Evolutionary conservation across 2,888 invertebrate genomes (phyloP).

Genomic region (Epirrhoe alternata): DNA sequence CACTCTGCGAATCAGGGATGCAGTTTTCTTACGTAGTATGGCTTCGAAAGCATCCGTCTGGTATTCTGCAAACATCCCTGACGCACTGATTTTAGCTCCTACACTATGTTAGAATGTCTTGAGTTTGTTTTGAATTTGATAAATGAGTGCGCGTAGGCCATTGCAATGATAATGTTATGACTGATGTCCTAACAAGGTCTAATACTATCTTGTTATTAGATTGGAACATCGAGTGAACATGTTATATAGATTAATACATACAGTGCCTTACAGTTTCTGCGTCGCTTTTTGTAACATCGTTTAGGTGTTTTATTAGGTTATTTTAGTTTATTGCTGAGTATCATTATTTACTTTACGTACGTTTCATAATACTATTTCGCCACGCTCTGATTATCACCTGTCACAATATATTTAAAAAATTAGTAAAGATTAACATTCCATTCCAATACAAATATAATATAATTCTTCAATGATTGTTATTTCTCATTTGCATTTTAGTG

Average conservation of each 20-base stretch:
- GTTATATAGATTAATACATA: neutral
- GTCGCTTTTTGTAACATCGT: constrained; percentile 4
- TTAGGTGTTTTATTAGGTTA: neutral
- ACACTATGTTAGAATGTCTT: constrained; percentile 1
- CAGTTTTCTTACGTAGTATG: too few relatives aligned
- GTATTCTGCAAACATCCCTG: too few relatives aligned
- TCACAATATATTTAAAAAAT: constrained; percentile 20
- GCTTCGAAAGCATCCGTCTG: too few relatives aligned
- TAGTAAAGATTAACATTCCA: constrained; percentile 8
- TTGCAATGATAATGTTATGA: constrained; percentile 17
- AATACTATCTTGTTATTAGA: constrained; percentile 6
- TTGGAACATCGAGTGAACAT: neutral
- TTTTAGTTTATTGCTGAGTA: neutral
- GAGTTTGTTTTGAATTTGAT: constrained; percentile 25
- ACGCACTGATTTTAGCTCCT: too few relatives aligned
- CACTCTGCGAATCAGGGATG: too few relatives aligned
- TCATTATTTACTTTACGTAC: constrained; percentile 5
- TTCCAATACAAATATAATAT: constrained; percentile 20
- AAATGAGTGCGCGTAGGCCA: constrained; percentile 3
- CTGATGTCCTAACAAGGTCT: constrained; percentile 12
- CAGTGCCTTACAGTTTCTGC: neutral
- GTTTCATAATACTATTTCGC: constrained; percentile 14
- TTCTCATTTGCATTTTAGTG: constrained; percentile 27
- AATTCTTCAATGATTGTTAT: constrained; percentile 4
- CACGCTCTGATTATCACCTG: constrained; percentile 35